Percentiles rank a stretch among this genome's conserved stretches.
Conservation (phyloP, 2,797 vertebrate genomes). For the Enteromius anoplus region DNA sequence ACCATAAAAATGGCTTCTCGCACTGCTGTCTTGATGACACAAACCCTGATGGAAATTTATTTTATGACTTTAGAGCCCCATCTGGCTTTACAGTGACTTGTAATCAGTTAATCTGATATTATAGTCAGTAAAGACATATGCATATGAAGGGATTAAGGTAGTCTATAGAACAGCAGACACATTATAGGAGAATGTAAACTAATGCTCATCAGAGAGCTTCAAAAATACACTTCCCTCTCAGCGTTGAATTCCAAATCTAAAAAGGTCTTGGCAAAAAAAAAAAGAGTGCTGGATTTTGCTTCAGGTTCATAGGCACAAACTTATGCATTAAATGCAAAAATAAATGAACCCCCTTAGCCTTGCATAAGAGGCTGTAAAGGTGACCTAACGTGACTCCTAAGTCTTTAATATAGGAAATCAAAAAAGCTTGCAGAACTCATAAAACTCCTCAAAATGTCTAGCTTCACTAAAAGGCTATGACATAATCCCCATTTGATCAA, state of each 20-base stretch:
- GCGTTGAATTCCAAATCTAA: constrained; percentile 67
- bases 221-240: constrained; percentile 58
- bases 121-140: constrained; percentile 44
- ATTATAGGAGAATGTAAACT: constrained; percentile 55
- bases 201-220: constrained; percentile 66
- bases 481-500: constrained; percentile 37
- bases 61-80: constrained; percentile 28
- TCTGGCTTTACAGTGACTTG: constrained; percentile 57
- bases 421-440: constrained; percentile 24
- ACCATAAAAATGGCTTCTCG: constrained; percentile 9
- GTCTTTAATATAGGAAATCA: constrained; percentile 58
- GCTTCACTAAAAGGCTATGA: neutral
- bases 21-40: neutral
- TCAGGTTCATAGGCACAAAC: constrained; percentile 62
- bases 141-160: constrained; percentile 58
- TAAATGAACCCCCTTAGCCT: constrained; percentile 71
- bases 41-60: constrained; percentile 24
- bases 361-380: constrained; percentile 54
- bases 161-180: constrained; percentile 57
- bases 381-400: constrained; percentile 62
- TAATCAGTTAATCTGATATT: constrained; percentile 65
- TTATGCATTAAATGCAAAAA: constrained; percentile 64
- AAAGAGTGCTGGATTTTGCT: constrained; percentile 57
- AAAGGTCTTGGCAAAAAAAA: constrained; percentile 38
- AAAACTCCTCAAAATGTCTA: constrained; percentile 46